These are phyloP conservation scores for Zaprionus vittiger DNA, from an alignment of 1,140 invertebrate genomes.

Conservation along the genomic window DNA sequence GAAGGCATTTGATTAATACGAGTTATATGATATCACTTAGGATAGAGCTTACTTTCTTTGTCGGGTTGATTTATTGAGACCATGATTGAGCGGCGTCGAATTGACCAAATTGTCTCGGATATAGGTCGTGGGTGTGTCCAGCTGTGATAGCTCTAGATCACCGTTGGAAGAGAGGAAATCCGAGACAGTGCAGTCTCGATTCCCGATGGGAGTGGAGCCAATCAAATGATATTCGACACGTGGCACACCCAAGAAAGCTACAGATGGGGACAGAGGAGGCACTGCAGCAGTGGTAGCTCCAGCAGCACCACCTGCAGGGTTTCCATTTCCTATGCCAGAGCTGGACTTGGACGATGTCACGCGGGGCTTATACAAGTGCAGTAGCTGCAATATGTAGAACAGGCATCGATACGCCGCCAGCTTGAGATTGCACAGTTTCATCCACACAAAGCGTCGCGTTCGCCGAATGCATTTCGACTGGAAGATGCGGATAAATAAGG, in stretches of 20 bases:
- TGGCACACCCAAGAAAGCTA: conserved; percentile 14
- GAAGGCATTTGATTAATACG: background rate
- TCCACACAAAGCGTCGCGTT: conserved; percentile 63
- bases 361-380: conserved; percentile 55
- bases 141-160: conserved; percentile 59
- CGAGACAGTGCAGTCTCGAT: conserved; percentile 60
- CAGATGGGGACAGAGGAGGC: conserved; percentile 3
- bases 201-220: conserved; percentile 69
- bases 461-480: conserved; percentile 67
- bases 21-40: background rate
- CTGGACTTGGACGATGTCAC: conserved; percentile 19
- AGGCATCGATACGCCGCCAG: conserved; percentile 59
- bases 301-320: background rate
- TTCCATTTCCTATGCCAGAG: conserved; percentile 10
- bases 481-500: background rate
- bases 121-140: conserved; percentile 49
- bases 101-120: conserved; percentile 58
- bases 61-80: conserved; percentile 45
- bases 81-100: conserved; percentile 74
- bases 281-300: background rate
- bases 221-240: conserved; percentile 55
- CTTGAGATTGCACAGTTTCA: conserved; percentile 79
- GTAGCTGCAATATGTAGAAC: conserved; percentile 61
- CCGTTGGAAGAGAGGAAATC: conserved; percentile 64
- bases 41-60: conserved; percentile 28